These are phyloP conservation scores for Dasypus novemcinctus DNA, from an alignment of 2,113 vertebrate species.

Conservation along the genomic window DNA sequence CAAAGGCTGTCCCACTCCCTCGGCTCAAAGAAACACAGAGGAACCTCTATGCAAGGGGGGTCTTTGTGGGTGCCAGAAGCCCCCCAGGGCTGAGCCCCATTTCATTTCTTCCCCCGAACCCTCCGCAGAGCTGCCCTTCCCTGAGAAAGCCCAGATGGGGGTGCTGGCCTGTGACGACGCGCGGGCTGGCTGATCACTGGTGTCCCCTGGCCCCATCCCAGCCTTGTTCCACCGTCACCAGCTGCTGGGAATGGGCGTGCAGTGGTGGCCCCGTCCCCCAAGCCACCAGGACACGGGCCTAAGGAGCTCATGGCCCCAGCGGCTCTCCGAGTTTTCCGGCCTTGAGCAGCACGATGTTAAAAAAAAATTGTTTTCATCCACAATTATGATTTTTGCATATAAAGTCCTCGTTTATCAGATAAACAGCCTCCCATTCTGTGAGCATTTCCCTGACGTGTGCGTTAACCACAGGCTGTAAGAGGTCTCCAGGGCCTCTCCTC, in stretches of 20 bases:
- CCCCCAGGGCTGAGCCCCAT: background rate
- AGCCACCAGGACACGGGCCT: background rate
- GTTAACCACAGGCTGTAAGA: background rate
- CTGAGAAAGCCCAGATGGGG: no score
- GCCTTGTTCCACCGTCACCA: background rate
- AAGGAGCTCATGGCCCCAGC: background rate
- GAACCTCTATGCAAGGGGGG: background rate
- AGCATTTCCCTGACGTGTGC: background rate
- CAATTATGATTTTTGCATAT: background rate
- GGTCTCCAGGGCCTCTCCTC: background rate
- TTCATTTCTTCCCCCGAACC: background rate
- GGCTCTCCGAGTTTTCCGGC: background rate
- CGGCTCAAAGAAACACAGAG: background rate
- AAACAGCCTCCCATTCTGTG: background rate
- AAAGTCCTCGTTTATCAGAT: background rate
- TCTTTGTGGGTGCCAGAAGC: background rate
- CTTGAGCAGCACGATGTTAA: background rate
- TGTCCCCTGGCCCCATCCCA: background rate
- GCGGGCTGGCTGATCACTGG: background rate
- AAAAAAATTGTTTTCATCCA: background rate
- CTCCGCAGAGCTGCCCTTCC: background rate
- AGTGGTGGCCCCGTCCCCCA: background rate
- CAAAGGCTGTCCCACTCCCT: background rate
- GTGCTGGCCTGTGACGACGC: no score
- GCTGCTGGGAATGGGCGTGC: background rate